Evolutionary conservation across 2,888 invertebrate genomes (phyloP).

Genomic region (Nomada fabriciana): DNA sequence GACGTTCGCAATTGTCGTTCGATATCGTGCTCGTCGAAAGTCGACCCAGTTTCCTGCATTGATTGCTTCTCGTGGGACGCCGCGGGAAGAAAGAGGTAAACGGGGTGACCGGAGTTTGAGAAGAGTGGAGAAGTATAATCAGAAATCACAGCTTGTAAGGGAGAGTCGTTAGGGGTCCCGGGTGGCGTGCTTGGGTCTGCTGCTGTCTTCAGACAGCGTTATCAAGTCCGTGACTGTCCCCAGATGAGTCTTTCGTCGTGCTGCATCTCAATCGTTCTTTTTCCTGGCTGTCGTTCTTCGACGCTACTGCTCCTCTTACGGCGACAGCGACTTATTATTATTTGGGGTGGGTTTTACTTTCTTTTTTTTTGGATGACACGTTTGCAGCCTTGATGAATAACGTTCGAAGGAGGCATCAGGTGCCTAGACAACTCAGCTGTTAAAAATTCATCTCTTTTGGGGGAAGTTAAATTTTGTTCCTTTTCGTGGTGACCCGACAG

Average conservation of each 20-base stretch:
- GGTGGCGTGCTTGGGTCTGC: conserved; percentile 60
- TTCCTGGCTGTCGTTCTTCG: conserved; percentile 15
- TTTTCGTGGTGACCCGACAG: not conserved
- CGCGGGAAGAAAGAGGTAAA: conserved; percentile 50
- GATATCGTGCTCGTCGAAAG: conserved; percentile 47
- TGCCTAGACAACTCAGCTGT: conserved; percentile 13
- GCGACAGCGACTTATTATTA: conserved; percentile 68
- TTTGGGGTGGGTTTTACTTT: conserved; percentile 19
- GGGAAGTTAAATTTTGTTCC: not conserved
- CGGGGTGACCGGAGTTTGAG: conserved; percentile 44
- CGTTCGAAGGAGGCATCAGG: conserved; percentile 39
- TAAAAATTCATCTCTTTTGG: conserved; percentile 1
- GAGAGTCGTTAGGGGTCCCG: conserved; percentile 73
- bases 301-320: conserved; percentile 11
- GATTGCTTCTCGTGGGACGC: conserved; percentile 48
- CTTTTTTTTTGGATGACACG: conserved; percentile 13
- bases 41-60: conserved; percentile 57
- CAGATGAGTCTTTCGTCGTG: conserved; percentile 69
- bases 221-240: conserved; percentile 53
- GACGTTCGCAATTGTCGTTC: not conserved
- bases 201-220: conserved; percentile 56
- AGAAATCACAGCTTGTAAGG: conserved; percentile 75
- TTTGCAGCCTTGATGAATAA: conserved; percentile 22
- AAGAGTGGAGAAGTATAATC: conserved; percentile 66
- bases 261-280: conserved; percentile 73